Base-by-base conservation (phyloP, 2,113 vertebrate species). In the Sula dactylatra region DNA sequence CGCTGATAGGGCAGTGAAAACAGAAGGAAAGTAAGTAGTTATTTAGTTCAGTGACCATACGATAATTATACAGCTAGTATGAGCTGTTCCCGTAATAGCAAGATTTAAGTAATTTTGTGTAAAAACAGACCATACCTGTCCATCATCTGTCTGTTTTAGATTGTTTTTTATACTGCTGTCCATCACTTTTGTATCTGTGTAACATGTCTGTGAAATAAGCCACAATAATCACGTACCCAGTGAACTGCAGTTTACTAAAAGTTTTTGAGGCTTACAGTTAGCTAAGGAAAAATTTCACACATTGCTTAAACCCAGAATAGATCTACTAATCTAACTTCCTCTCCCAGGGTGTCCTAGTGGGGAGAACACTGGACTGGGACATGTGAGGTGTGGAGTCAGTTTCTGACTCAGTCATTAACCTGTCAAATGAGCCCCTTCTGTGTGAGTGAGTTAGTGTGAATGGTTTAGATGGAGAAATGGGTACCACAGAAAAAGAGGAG, bases 21-120 rank as follows among this genome's bases (percentile, higher is more conserved):
- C 96, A 13, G 97, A 98, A 77, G 96, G 96, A 78, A 98, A 97
- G 98, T 98, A 97, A 98, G 98, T 93, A 32, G 12, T 94, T 64
- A 71, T 90, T 81, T 78, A 77, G 50, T 49, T 90, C 44, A 49
- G 16, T 49, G 18, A 76, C 56, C 17, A 32, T 36, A 34, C 5
- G 7, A 21, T 82, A 45, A 76, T 82, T 66, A 52, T 52, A 74
- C 7, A 78, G 44, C 49, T 55, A 71, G n/a, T 44, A 52, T 13
- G 13, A 89, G 24, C 31, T 52, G 36, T 67, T 55, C 34, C 64
- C 38, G 16, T 55, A 90, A 55, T 8, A 84, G 55, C 10, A 78
- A 55, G 50, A 44, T 77, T 65, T 40, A 86, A 44, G 47, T 82
- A 73, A 38, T 49, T 93, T 66, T 86, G 18, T 85, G 36, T 88